Percentiles rank a stretch among this genome's conserved stretches.
Conservation (phyloP, 2,113 vertebrate genomes). For the Syngnathus typhle region DNA sequence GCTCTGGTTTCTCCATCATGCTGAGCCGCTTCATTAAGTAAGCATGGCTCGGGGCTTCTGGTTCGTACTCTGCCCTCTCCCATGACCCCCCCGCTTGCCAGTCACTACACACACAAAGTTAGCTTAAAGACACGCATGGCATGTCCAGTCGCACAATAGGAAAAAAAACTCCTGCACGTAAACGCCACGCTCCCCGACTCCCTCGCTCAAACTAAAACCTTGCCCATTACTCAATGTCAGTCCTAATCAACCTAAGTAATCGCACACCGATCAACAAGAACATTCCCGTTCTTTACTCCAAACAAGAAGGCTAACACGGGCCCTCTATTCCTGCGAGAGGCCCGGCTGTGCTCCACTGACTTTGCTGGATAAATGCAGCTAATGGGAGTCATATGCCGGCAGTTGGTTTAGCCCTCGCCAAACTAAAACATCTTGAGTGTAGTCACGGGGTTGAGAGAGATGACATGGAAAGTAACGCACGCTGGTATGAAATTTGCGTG, state of each 20-base stretch:
- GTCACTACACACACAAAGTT: slow-evolving; percentile 27
- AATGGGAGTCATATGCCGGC: slow-evolving; percentile 67
- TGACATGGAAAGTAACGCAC: slow-evolving; percentile 10
- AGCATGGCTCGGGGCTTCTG: slow-evolving; percentile 57
- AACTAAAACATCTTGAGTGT: slow-evolving; percentile 55
- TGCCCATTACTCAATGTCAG: slow-evolving; percentile 46
- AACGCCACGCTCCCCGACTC: no score
- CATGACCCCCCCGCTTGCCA: slow-evolving; percentile 58
- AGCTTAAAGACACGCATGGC: slow-evolving; percentile 16
- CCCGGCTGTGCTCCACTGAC: slow-evolving; percentile 60
- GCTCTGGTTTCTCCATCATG: slow-evolving; percentile 44
- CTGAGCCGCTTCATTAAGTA: slow-evolving; percentile 55
- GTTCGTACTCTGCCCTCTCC: slow-evolving; percentile 67
- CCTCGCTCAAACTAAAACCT: neutral
- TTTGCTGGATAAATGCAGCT: slow-evolving; percentile 62
- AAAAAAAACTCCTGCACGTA: neutral
- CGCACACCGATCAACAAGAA: slow-evolving; percentile 48
- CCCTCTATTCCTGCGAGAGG: slow-evolving; percentile 40
- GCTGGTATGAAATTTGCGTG: neutral
- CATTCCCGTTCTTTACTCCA: slow-evolving; percentile 35
- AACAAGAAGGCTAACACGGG: slow-evolving; percentile 29
- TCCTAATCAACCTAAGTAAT: slow-evolving; percentile 47
- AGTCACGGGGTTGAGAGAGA: slow-evolving; percentile 42
- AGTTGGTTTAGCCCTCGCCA: slow-evolving; percentile 45
- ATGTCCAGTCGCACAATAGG: slow-evolving; percentile 7